These are phyloP conservation scores for Myrmecophaga tridactyla DNA, from an alignment of 2,113 vertebrate genomes.

Conservation along the genomic window DNA sequence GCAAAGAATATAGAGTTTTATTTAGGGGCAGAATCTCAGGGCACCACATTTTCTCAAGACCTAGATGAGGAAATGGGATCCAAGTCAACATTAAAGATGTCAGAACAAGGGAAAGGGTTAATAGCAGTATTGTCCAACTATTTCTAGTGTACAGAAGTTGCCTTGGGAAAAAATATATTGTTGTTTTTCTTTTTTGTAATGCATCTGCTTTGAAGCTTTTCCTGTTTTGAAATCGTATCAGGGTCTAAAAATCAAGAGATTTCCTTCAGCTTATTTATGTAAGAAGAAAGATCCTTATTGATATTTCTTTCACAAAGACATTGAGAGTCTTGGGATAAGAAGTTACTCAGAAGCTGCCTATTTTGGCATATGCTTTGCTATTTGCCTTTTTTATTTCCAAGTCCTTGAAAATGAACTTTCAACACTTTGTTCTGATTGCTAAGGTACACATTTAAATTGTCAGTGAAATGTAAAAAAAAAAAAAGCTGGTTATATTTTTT, in stretches of 20 bases:
- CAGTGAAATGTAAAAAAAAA: not conserved
- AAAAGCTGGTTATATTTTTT: not conserved
- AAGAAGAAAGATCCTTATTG: slow-evolving; percentile 48
- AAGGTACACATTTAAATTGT: not conserved
- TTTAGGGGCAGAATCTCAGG: not conserved
- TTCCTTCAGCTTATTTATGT: slow-evolving; percentile 56
- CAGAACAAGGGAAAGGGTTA: slow-evolving; percentile 16
- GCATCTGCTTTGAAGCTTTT: slow-evolving; percentile 67
- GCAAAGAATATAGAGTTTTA: not conserved
- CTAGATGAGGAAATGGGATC: not conserved
- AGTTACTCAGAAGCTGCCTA: slow-evolving; percentile 7
- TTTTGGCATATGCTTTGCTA: not conserved
- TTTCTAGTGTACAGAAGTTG: not conserved
- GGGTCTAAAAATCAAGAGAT: slow-evolving; percentile 59
- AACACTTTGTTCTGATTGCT: not conserved
- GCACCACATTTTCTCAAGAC: not conserved
- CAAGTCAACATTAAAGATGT: not conserved
- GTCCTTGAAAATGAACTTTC: slow-evolving; percentile 33
- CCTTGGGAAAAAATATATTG: slow-evolving; percentile 46
- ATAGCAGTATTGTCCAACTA: not conserved
- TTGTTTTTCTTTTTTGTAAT: not conserved
- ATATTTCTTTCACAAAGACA: slow-evolving; percentile 54
- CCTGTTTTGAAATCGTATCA: slow-evolving; percentile 61
- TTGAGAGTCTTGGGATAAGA: not conserved
- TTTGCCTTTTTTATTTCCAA: slow-evolving; percentile 17